These are phyloP conservation scores for Cirrhinus molitorella DNA, from an alignment of 2,797 vertebrate genomes.

Conservation along the genomic window DNA sequence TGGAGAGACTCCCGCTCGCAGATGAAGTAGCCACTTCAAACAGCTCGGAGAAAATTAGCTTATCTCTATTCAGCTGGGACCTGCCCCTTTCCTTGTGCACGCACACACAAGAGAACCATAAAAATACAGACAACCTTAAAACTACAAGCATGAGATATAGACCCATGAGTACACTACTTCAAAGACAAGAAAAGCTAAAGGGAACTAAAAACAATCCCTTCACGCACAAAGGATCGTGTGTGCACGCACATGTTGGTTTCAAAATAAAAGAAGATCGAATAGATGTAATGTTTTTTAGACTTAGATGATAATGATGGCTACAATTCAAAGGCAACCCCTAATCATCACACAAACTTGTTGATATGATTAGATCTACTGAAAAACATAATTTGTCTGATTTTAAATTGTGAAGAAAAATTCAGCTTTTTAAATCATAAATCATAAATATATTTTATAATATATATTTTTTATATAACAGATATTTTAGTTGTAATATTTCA, in stretches of 20 bases:
- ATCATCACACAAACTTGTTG: not conserved
- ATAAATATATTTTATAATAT: not conserved
- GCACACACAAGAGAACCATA: constrained; percentile 15
- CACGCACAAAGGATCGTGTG: constrained; percentile 49
- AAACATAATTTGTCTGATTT: not conserved
- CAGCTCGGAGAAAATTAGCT: constrained; percentile 88
- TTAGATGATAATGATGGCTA: not conserved
- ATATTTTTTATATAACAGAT: no score
- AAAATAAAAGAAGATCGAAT: constrained; percentile 7
- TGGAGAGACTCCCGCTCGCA: constrained; percentile 73
- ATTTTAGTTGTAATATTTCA: no score
- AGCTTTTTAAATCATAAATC: no score
- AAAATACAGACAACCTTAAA: constrained; percentile 35
- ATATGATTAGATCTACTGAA: not conserved
- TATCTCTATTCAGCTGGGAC: constrained; percentile 84
- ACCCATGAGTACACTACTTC: constrained; percentile 36
- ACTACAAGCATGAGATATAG: constrained; percentile 34
- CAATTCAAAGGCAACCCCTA: not conserved
- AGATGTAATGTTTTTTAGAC: not conserved
- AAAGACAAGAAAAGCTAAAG: constrained; percentile 47
- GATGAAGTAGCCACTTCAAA: constrained; percentile 90
- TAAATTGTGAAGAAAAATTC: not conserved
- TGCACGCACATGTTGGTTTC: constrained; percentile 7
- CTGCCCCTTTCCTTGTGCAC: constrained; percentile 70
- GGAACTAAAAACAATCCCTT: constrained; percentile 27